Percentiles rank a stretch among this genome's conserved stretches.
phyloP scores from a whole-genome alignment of 2,888 invertebrate species.

The Ctena decussata region DNA sequence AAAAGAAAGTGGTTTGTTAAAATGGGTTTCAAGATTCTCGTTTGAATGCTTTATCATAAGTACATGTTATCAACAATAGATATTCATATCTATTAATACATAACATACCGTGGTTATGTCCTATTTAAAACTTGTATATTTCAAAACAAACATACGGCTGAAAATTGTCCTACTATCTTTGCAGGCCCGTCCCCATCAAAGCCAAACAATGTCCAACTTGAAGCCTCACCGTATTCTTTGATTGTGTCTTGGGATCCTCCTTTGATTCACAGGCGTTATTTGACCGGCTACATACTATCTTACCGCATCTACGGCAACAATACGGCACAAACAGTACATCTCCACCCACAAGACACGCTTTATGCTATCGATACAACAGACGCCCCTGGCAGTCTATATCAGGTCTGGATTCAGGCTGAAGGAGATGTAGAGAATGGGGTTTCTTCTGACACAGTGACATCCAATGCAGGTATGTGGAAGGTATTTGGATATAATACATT shows the following conservation, averaged over 20 bases:
- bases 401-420: background rate
- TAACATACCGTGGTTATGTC: no score
- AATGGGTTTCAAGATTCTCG: no score
- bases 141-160: no score
- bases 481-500: no score
- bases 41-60: no score
- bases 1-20: no score
- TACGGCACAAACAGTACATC: background rate
- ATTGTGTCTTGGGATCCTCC: background rate
- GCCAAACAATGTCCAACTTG: background rate
- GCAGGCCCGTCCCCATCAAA: background rate
- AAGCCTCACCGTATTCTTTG: background rate
- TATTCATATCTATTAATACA: no score
- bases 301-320: background rate
- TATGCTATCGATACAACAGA: conserved; percentile 7
- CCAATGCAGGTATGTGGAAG: background rate
- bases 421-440: background rate
- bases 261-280: background rate
- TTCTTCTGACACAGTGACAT: background rate
- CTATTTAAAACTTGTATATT: no score
- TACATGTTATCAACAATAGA: no score
- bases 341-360: background rate
- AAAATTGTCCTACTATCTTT: no score
- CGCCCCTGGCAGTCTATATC: background rate
- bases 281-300: background rate